Percentiles rank a stretch among this genome's conserved stretches.
These are phyloP conservation scores for Hippocampus abdominalis DNA, from an alignment of 2,113 vertebrate genomes.

Conservation along the genomic window DNA sequence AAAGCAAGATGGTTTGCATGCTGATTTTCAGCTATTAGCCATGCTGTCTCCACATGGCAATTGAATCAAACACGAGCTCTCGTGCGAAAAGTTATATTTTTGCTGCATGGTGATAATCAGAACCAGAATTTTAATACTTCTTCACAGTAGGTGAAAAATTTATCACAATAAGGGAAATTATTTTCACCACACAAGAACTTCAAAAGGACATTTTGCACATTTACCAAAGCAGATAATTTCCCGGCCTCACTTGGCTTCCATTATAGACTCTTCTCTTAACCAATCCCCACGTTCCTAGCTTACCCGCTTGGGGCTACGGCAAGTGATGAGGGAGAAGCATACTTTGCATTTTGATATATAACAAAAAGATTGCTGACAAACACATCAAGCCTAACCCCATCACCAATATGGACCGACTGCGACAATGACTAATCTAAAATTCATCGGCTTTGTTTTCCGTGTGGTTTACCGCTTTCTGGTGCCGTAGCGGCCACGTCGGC, in stretches of 20 bases:
- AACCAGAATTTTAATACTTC: neutral
- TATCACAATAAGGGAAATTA: neutral
- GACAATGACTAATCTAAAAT: too few species aligned
- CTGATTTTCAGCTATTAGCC: neutral
- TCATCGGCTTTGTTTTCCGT: neutral
- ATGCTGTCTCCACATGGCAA: neutral
- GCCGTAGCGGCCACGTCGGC: constrained; percentile 79
- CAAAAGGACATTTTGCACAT: neutral
- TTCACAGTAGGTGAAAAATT: neutral
- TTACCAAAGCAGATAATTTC: neutral
- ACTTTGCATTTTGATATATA: too few species aligned
- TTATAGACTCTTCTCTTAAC: too few species aligned
- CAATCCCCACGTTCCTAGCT: too few species aligned
- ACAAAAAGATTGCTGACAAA: too few species aligned
- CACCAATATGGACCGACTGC: too few species aligned
- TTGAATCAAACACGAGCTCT: neutral
- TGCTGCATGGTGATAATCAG: neutral
- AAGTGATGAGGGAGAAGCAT: too few species aligned
- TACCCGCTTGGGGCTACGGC: too few species aligned
- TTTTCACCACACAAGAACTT: neutral
- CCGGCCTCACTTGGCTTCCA: too few species aligned
- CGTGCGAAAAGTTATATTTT: neutral
- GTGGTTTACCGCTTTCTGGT: constrained; percentile 79
- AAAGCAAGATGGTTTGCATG: neutral
- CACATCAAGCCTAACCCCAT: too few species aligned